Base-by-base conservation (phyloP, 1,140 invertebrate genomes). In the Dendroctonus valens region DNA sequence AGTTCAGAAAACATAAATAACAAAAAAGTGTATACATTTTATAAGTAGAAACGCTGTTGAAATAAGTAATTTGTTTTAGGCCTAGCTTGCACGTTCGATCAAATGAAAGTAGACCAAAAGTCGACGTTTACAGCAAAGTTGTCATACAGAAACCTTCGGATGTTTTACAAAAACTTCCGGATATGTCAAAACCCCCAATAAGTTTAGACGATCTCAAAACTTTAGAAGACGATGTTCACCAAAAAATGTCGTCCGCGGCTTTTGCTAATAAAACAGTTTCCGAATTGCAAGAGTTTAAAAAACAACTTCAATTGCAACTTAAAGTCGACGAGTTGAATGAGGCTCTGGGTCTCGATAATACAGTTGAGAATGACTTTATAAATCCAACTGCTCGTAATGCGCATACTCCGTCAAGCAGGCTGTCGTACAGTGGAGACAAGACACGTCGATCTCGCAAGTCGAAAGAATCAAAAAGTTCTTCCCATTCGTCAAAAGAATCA, bases 161-260 rank as follows among this genome's bases (percentile, higher is more conserved):
- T n/a, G 38, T 72, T 15, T 42, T 44, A 11, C 41, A 55, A 9
- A 70, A 66, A 65, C 9, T 61, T 7, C 68, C 69, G 41, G 71
- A 72, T 54, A 69, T 74, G 68, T 71, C 68, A 8, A 74, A 72
- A 68, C 74, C 74, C 2, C 73, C 73, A 2, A 73, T 75, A 37
- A 72, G 69, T 51, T 50, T 70, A 5, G 69, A 71, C 3, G 74
- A 76, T 63, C 58, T 76, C 14, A 69, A 73, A 65, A 62, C 61
- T 15, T 64, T 75, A 48, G 69, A 74, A 62, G 61, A 72, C 7
- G 70, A 74, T n/a, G 67, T 70, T 2, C 60, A 71, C 0, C 60
- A 69, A 12, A 71, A 71, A 63, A 64, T 73, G 9, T 63, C 49
- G 38, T 61, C 65, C 40, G 59, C 62, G 44, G 39, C 42, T 0